Conservation (phyloP, 1,140 invertebrate species). For the Ceratitis capitata region DNA sequence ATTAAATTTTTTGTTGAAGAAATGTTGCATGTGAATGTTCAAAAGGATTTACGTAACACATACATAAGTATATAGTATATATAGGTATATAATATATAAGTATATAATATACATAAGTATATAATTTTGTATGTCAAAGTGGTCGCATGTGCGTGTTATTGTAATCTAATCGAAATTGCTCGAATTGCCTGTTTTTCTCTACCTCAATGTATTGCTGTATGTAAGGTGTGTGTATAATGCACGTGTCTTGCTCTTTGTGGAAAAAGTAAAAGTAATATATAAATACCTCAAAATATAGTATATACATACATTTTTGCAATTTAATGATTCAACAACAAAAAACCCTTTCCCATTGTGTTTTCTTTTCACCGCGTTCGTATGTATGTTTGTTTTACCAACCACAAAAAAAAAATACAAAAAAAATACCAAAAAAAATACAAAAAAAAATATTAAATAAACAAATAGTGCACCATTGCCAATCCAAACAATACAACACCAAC, state of each 20-base stretch:
- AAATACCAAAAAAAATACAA: neutral
- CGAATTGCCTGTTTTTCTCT: neutral
- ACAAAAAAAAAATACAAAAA: neutral
- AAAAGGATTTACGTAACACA: too few species aligned
- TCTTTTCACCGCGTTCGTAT: constrained; percentile 24
- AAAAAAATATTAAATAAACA: neutral
- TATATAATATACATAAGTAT: neutral
- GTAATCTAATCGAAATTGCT: neutral
- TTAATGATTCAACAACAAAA: constrained; percentile 15
- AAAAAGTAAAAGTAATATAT: neutral
- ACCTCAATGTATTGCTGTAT: neutral
- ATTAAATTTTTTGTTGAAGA: too few species aligned
- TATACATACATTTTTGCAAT: neutral
- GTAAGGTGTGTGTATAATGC: neutral
- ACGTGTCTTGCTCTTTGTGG: too few species aligned
- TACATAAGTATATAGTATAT: too few species aligned
- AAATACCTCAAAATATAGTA: too few species aligned
- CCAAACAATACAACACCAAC: constrained; percentile 31
- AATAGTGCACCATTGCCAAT: constrained; percentile 37
- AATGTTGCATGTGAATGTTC: too few species aligned
- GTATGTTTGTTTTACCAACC: constrained; percentile 18
- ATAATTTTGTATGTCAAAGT: too few species aligned
- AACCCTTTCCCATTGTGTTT: constrained; percentile 27
- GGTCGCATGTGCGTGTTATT: constrained; percentile 1
- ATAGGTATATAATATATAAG: neutral